Evolutionary conservation across 2,888 invertebrate species (phyloP), one percentile per base, ranked within the genome.

Genomic region (Temnothorax unifasciatus): DNA sequence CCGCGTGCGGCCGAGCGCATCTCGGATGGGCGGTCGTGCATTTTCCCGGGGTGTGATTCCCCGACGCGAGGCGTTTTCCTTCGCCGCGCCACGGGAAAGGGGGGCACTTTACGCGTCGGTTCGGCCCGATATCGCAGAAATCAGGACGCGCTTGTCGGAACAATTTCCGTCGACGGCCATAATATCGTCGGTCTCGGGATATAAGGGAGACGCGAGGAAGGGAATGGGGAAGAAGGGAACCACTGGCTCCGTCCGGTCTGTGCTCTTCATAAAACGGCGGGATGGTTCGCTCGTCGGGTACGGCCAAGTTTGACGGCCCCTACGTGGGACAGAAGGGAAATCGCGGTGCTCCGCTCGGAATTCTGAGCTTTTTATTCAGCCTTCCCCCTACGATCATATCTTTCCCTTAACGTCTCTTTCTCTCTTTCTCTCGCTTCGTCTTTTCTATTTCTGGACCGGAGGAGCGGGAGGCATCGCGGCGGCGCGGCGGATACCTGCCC

Each of bases 91-190:
- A 21, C 21, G 25, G 21, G 34, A 38, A 25, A 59, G 44, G 21
- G 21, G 21, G 57, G 29, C 44, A 63, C 63, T 64, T 63, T 9
- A 44, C 52, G 77, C 74, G 82, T 75, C 75, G 75, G 25, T 41
- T 41, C 15, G 61, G 52, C 54, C 34, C 54, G 66, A 64, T 75
- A 73, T 81, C 75, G 64, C 29, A 29, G 83, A 61, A 85, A 88
- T 87, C 87, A 81, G 85, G 71, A 75, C 84, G 81, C 87, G 66
- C 74, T 82, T 87, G 87, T 84, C 89, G 61, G 71, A 81, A 81
- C 75, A 64, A 85, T 89, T 88, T 88, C 82, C 83, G 64, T 83
- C 68, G 76, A 75, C 63, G 81, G 66, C 66, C 66, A 50, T 83
- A 84, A 86, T 86, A 83, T 76, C 71, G 38, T 76, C 71, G 82